phyloP scores from a whole-genome alignment of 2,888 invertebrate species.

The Polyploca ridens region DNA sequence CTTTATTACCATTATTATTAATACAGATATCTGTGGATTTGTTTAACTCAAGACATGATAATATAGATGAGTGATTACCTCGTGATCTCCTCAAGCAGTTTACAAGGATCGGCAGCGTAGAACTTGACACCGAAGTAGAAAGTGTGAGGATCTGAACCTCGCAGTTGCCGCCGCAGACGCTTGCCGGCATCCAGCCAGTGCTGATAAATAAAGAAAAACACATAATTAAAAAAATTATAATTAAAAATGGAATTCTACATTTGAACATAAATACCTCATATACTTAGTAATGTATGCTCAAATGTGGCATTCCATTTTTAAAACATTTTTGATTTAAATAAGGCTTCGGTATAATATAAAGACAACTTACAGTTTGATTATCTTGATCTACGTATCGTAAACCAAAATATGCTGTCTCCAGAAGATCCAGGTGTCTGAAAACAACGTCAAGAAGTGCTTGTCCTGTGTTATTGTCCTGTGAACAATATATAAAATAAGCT shows the following conservation, averaged over 20 bases:
- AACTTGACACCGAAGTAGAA: conserved; percentile 99
- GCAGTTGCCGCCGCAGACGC: conserved; percentile 94
- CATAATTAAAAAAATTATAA: neutral
- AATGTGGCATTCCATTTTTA: no score
- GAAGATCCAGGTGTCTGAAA: conserved; percentile 95
- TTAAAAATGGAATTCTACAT: no score
- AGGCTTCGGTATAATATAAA: neutral
- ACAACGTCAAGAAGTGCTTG: conserved; percentile 96
- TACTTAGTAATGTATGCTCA: no score
- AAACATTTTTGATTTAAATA: no score
- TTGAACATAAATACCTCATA: no score
- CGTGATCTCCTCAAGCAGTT: conserved; percentile 97
- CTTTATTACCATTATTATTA: no score
- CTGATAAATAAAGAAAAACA: conserved; percentile 72
- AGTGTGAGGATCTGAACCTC: conserved; percentile 90
- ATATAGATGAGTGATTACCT: conserved; percentile 82
- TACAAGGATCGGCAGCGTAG: conserved; percentile 98
- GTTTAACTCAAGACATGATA: no score
- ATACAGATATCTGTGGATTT: no score
- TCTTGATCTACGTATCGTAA: conserved; percentile 96
- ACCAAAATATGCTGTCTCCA: conserved; percentile 98
- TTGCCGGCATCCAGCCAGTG: conserved; percentile 98
- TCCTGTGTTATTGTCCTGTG: conserved; percentile 94
- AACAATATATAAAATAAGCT: conserved; percentile 24
- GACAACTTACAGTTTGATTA: conserved; percentile 92